Evolutionary conservation across 2,113 vertebrate genomes (phyloP).

Genomic region (Regulus satrapa): DNA sequence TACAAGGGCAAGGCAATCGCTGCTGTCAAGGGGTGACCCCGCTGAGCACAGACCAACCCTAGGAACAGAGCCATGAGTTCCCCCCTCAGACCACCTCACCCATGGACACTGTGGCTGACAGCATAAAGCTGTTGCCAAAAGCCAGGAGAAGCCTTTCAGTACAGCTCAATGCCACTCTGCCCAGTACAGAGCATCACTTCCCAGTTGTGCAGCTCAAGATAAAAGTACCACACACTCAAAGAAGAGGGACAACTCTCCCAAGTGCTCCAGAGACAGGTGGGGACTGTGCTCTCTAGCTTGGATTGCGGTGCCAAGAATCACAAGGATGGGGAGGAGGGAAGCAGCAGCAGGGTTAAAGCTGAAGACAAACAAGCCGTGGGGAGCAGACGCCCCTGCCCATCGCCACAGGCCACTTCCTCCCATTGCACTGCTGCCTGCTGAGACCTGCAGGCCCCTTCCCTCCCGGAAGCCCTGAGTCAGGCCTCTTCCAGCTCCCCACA

Average conservation of each 20-base stretch:
- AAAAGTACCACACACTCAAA: not conserved
- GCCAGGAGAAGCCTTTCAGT: not conserved
- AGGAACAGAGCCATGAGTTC: not conserved
- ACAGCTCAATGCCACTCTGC: not conserved
- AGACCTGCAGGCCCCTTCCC: conserved; percentile 15
- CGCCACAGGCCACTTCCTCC: conserved; percentile 58
- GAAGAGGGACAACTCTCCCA: not conserved
- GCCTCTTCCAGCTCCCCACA: not conserved
- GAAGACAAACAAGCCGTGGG: conserved; percentile 17
- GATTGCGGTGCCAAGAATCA: conserved; percentile 17
- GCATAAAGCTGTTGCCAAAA: not conserved
- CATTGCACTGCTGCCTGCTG: conserved; percentile 28
- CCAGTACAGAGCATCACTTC: not conserved
- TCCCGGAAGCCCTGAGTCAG: conserved; percentile 1
- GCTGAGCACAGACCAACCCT: not conserved
- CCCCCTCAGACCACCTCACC: not conserved
- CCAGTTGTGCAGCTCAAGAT: not conserved
- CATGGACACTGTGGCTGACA: not conserved
- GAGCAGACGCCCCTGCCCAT: conserved; percentile 5
- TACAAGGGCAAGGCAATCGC: not conserved
- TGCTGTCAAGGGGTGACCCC: not conserved
- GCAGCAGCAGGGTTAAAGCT: not conserved
- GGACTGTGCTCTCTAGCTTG: not conserved
- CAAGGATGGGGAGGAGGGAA: not conserved
- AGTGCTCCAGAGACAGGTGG: not conserved